Percentiles rank a stretch among this genome's conserved stretches.
phyloP scores from a whole-genome alignment of 2,888 invertebrate genomes.

The Philopedon plagiatum region DNA sequence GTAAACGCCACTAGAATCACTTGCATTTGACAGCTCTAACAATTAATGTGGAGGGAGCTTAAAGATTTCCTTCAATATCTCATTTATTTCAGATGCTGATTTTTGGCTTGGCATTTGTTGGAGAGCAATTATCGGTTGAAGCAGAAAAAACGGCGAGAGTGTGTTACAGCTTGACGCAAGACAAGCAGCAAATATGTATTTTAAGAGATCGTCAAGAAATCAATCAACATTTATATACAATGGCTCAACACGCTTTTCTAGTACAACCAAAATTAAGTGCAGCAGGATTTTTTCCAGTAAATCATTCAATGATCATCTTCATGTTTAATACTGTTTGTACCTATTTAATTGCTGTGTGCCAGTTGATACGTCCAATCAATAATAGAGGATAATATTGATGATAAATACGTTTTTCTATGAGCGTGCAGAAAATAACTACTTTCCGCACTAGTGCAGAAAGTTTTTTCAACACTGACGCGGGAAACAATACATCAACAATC shows the following conservation, averaged over 20 bases:
- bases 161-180: neutral
- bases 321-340: conserved; percentile 26
- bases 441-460: no score
- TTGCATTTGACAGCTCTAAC: no score
- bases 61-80: neutral
- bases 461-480: no score
- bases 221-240: neutral
- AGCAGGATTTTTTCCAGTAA: conserved; percentile 29
- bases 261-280: conserved; percentile 14
- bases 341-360: conserved; percentile 35
- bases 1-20: neutral
- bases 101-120: neutral
- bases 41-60: neutral
- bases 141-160: neutral
- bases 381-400: no score
- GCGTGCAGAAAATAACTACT: no score
- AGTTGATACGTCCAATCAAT: neutral
- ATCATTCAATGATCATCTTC: conserved; percentile 43
- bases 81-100: neutral
- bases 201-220: neutral
- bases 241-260: conserved; percentile 22
- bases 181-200: neutral
- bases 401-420: no score
- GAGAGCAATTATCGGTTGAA: neutral
- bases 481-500: no score